phyloP scores from a whole-genome alignment of 2,797 vertebrate genomes.

The Uromys caudimaculatus region DNA sequence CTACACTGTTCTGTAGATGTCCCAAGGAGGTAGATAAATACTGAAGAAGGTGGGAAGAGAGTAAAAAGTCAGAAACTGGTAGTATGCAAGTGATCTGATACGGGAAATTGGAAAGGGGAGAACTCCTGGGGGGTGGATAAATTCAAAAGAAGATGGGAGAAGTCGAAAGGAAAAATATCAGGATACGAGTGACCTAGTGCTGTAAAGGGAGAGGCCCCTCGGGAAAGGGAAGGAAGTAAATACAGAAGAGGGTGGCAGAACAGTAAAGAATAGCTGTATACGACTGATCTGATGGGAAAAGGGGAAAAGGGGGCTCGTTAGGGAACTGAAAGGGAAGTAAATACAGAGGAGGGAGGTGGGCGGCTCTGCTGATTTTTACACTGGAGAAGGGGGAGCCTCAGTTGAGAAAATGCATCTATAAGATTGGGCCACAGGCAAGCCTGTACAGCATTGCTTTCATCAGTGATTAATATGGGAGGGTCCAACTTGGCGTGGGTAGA shows the following conservation, averaged over 20 bases:
- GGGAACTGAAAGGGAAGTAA: background rate
- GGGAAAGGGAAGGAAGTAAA: background rate
- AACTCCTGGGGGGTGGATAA: background rate
- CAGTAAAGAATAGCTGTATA: background rate
- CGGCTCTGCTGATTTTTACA: background rate
- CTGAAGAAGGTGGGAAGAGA: background rate
- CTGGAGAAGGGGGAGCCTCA: background rate
- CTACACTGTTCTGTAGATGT: background rate
- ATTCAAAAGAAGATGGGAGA: background rate
- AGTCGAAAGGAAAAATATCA: background rate
- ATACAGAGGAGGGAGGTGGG: background rate
- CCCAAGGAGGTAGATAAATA: too few species aligned
- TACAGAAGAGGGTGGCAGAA: background rate
- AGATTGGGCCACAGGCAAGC: background rate
- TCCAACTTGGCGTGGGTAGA: background rate
- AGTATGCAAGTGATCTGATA: background rate
- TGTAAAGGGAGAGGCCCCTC: background rate
- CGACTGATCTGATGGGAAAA: background rate
- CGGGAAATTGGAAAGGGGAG: background rate
- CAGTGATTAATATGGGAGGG: background rate
- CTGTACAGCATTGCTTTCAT: background rate
- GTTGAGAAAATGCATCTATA: background rate
- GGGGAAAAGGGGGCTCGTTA: rapidly evolving
- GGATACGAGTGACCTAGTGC: background rate
- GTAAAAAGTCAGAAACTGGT: background rate